phyloP scores from a whole-genome alignment of 2,888 invertebrate species.

The Gerris lacustris region DNA sequence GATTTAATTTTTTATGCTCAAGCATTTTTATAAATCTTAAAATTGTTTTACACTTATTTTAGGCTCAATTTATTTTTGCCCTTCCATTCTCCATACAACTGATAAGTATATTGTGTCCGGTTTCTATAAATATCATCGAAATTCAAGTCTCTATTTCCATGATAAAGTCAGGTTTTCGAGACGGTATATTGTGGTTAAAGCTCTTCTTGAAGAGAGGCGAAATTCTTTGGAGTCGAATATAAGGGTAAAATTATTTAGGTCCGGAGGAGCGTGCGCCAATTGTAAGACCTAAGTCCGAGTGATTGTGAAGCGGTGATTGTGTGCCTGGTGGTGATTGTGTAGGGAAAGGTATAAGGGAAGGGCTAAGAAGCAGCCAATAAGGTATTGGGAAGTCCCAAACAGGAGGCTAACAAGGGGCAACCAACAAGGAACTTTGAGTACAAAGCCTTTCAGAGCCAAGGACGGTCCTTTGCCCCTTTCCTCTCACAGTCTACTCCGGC shows the following conservation, averaged over 20 bases:
- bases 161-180: too few relatives aligned
- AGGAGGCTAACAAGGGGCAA: background rate
- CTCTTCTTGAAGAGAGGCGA: background rate
- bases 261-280: background rate
- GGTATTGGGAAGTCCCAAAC: slow-evolving; percentile 1
- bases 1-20: too few relatives aligned
- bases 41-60: too few relatives aligned
- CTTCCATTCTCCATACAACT: too few relatives aligned
- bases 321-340: background rate
- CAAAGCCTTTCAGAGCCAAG: background rate
- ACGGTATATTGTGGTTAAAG: background rate
- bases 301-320: background rate
- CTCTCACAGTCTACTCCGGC: background rate
- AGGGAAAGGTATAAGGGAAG: background rate
- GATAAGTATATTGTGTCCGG: too few relatives aligned
- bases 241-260: slow-evolving; percentile 1
- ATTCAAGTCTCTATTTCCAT: too few relatives aligned
- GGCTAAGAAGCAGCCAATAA: slow-evolving; percentile 1
- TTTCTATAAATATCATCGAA: too few relatives aligned
- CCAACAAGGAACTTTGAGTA: background rate
- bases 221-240: background rate
- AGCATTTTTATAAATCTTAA: too few relatives aligned
- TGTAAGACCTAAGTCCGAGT: background rate
- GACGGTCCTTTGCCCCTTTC: background rate
- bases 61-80: too few relatives aligned